A percentile compares a stretch with the other conserved stretches of the same genome.
Evolutionary conservation across 2,797 vertebrate species (phyloP).

Genomic region (Hozukius guyotensis): DNA sequence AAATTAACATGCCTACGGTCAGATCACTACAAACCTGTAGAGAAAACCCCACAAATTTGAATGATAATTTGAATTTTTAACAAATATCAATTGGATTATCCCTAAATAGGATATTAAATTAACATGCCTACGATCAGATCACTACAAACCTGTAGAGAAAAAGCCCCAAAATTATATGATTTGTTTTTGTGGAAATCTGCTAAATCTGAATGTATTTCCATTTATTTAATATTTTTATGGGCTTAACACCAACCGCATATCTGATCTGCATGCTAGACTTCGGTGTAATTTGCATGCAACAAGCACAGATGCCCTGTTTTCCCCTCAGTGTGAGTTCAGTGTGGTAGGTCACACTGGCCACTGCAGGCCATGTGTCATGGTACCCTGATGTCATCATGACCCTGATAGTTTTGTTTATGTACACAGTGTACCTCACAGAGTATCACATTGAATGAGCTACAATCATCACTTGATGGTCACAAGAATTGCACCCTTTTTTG

Average conservation of each 20-base stretch:
- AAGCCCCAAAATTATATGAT: background rate
- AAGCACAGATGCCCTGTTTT: slow-evolving; percentile 37
- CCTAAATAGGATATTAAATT: background rate
- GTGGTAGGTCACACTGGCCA: slow-evolving; percentile 21
- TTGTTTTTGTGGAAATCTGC: background rate
- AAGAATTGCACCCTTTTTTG: slow-evolving; percentile 1
- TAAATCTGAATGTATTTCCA: slow-evolving; percentile 5
- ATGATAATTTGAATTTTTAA: background rate
- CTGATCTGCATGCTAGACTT: slow-evolving; percentile 40
- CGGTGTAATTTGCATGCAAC: slow-evolving; percentile 62
- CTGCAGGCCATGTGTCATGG: slow-evolving; percentile 23
- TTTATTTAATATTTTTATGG: background rate
- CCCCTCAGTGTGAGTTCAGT: slow-evolving; percentile 17
- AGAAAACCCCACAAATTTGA: background rate
- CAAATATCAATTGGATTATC: background rate
- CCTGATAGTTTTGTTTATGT: slow-evolving; percentile 44
- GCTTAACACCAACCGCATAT: background rate
- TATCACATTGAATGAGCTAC: slow-evolving; percentile 57
- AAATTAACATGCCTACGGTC: background rate
- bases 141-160: background rate
- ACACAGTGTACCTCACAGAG: slow-evolving; percentile 42
- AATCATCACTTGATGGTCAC: slow-evolving; percentile 34
- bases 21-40: background rate
- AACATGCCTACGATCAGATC: background rate
- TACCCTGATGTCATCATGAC: slow-evolving; percentile 36